Evolutionary conservation across 2,888 invertebrate genomes (phyloP).

Genomic region (Xestia ashworthii): DNA sequence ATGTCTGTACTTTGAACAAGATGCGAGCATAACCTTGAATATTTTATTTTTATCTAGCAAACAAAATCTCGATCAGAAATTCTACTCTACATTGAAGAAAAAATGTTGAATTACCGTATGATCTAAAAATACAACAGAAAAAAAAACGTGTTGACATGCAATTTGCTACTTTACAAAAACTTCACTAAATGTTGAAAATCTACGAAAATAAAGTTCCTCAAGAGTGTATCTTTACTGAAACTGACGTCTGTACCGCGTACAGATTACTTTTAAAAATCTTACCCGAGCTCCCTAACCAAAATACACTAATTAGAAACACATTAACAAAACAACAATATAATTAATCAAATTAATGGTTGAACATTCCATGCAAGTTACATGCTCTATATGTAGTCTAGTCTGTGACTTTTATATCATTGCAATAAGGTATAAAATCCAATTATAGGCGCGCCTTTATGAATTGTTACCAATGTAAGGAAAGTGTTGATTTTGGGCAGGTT

Average conservation of each 20-base stretch:
- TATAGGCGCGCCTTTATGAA: background rate
- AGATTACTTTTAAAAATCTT: conserved; percentile 50
- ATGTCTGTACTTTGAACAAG: conserved; percentile 13
- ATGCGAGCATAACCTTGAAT: conserved; percentile 32
- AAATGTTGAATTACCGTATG: conserved; percentile 6
- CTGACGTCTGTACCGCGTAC: conserved; percentile 45
- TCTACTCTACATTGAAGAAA: conserved; percentile 14
- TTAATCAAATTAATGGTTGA: conserved; percentile 6
- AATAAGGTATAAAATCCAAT: conserved; percentile 9
- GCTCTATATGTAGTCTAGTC: background rate
- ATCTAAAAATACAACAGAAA: conserved; percentile 29
- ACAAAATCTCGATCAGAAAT: conserved; percentile 21
- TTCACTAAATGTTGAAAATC: background rate
- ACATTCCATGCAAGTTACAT: conserved; percentile 27
- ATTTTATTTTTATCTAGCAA: conserved; percentile 33
- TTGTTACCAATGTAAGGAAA: background rate
- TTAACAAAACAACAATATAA: conserved; percentile 30
- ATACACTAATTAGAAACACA: conserved; percentile 55
- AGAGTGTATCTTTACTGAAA: conserved; percentile 55
- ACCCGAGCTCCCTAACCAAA: conserved; percentile 58
- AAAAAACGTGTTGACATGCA: conserved; percentile 39
- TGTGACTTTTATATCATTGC: background rate
- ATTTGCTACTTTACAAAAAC: conserved; percentile 19
- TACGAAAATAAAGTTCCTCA: conserved; percentile 42
- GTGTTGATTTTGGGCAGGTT: background rate